phyloP scores from a whole-genome alignment of 2,113 vertebrate genomes.

The Nansenia antarctica region DNA sequence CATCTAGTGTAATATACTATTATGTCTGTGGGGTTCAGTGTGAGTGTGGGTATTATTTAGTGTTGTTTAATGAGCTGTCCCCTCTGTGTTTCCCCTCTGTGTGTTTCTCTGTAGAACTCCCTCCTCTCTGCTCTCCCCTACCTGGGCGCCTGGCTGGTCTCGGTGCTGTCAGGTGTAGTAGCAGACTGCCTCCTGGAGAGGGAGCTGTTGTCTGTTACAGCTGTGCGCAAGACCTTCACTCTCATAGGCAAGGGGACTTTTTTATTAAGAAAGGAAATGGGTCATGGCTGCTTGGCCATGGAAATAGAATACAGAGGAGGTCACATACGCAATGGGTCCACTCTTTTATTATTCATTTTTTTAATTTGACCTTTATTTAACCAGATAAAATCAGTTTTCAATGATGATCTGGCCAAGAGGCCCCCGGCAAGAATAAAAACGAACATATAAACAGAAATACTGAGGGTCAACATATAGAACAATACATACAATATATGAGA shows the following conservation, averaged over 20 bases:
- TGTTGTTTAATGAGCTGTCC: background rate
- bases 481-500: too few relatives aligned
- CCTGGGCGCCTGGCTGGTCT: slow-evolving; percentile 62
- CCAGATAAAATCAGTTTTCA: too few relatives aligned
- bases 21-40: background rate
- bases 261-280: background rate
- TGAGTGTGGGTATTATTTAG: background rate
- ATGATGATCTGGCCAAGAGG: too few relatives aligned
- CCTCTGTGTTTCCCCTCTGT: slow-evolving; percentile 11
- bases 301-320: background rate
- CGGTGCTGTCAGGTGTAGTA: slow-evolving; percentile 56
- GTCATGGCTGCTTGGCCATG: background rate
- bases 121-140: slow-evolving; percentile 77
- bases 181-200: slow-evolving; percentile 73
- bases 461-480: too few relatives aligned
- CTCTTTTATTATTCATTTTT: too few relatives aligned
- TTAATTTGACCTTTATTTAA: too few relatives aligned
- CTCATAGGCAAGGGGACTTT: slow-evolving; percentile 54
- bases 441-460: too few relatives aligned
- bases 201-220: slow-evolving; percentile 62
- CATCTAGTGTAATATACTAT: background rate
- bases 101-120: slow-evolving; percentile 59
- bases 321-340: too few relatives aligned
- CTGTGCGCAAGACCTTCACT: slow-evolving; percentile 79
- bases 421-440: too few relatives aligned